Evolutionary conservation across 2,888 invertebrate species (phyloP).

Genomic region (Campaea margaritaria): DNA sequence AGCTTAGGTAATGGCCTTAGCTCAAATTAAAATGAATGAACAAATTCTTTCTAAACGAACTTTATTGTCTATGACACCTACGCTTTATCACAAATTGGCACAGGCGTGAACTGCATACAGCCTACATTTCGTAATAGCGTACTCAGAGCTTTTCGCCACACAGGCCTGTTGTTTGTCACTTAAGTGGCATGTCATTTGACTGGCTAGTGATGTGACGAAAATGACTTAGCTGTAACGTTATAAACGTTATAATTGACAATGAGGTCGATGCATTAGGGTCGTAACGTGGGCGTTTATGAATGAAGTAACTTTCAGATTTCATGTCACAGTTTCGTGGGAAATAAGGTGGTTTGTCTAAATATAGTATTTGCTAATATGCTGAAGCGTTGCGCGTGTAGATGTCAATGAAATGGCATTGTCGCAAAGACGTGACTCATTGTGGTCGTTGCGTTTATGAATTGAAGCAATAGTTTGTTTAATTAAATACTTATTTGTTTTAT

Average conservation of each 20-base stretch:
- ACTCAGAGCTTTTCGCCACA: slow-evolving; percentile 18
- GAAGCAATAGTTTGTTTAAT: too few species aligned
- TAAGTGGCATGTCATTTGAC: slow-evolving; percentile 21
- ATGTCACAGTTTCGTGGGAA: slow-evolving; percentile 33
- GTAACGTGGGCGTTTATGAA: slow-evolving; percentile 42
- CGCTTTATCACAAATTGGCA: slow-evolving; percentile 5
- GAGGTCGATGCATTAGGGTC: slow-evolving; percentile 55
- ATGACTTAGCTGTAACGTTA: slow-evolving; percentile 38
- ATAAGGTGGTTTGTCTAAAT: slow-evolving; percentile 26
- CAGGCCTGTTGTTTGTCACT: slow-evolving; percentile 25
- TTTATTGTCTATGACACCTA: slow-evolving; percentile 22
- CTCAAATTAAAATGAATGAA: slow-evolving; percentile 12
- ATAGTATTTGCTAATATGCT: slow-evolving; percentile 9
- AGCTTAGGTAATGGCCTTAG: too few species aligned
- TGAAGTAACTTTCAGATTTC: slow-evolving; percentile 42
- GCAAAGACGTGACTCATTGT: not conserved
- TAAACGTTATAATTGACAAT: slow-evolving; percentile 50
- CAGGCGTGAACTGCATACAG: slow-evolving; percentile 3
- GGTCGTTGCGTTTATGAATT: too few species aligned
- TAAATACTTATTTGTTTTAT: too few species aligned
- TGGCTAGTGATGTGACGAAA: slow-evolving; percentile 38
- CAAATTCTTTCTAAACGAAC: slow-evolving; percentile 1
- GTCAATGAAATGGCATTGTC: not conserved
- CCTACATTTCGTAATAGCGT: slow-evolving; percentile 26
- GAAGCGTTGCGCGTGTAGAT: slow-evolving; percentile 6